Evolutionary conservation across 1,140 invertebrate species (phyloP).

Genomic region (Drosophila chauvacae): DNA sequence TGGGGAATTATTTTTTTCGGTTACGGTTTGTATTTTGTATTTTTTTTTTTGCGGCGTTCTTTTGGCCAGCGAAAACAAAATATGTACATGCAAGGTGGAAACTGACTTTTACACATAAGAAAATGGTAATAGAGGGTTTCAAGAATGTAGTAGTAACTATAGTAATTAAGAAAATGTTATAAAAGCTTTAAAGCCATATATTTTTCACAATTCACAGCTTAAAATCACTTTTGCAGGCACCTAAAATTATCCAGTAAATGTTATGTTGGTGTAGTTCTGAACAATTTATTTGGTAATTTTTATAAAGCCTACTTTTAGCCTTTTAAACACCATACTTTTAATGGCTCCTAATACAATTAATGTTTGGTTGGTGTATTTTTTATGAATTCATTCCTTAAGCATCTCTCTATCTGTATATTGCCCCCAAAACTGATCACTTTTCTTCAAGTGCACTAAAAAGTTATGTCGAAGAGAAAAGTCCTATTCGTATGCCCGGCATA

Average conservation of each 20-base stretch:
- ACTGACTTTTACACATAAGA: conserved; percentile 9
- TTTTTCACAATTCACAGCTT: no score
- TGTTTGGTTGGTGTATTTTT: background rate
- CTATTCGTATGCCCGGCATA: conserved; percentile 53
- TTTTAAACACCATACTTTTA: no score
- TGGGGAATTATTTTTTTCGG: conserved; percentile 52
- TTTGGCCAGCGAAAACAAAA: conserved; percentile 50
- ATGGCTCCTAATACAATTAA: background rate
- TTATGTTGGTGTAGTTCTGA: no score
- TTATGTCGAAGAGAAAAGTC: conserved; percentile 65
- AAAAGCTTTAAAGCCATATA: background rate
- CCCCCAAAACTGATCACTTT: background rate
- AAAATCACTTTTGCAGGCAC: background rate
- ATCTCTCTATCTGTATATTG: accelerated
- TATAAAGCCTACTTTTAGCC: no score
- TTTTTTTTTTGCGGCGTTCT: conserved; percentile 10
- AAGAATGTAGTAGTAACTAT: background rate
- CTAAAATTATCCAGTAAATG: background rate
- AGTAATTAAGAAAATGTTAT: background rate
- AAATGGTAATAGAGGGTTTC: background rate
- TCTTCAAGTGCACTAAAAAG: conserved; percentile 41
- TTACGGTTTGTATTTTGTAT: conserved; percentile 16
- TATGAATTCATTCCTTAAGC: no score
- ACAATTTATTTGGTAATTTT: no score
- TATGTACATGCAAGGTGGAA: conserved; percentile 47